These are phyloP conservation scores for Diploptera punctata DNA, from an alignment of 2,888 invertebrate species.

Conservation along the genomic window DNA sequence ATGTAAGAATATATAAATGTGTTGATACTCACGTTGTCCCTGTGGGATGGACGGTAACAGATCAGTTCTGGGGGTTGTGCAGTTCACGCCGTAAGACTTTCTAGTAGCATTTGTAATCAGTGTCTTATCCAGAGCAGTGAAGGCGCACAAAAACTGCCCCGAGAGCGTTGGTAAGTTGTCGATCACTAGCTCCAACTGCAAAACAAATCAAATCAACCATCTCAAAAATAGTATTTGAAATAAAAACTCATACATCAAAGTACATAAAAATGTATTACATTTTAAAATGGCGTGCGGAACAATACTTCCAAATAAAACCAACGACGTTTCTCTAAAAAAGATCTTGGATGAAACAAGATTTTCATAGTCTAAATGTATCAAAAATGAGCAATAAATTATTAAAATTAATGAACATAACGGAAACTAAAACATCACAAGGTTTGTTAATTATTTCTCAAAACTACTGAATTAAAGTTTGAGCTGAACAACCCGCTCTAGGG, in stretches of 20 bases:
- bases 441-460: no score
- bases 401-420: no score
- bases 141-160: constrained; percentile 92
- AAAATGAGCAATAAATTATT: no score
- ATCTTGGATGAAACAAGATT: no score
- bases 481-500: no score
- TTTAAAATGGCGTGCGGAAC: background rate
- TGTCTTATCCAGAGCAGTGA: constrained; percentile 89
- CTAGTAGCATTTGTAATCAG: constrained; percentile 90
- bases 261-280: background rate
- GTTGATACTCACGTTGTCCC: constrained; percentile 78
- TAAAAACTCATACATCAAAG: no score
- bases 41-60: constrained; percentile 90
- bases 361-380: no score
- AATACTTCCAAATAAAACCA: background rate
- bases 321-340: no score
- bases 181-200: constrained; percentile 85
- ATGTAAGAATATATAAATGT: no score
- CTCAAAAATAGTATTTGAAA: background rate
- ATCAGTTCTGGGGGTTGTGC: constrained; percentile 94
- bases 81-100: constrained; percentile 90
- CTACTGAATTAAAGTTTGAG: no score
- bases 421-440: no score
- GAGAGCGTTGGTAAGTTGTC: constrained; percentile 93
- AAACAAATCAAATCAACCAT: no score